Evolutionary conservation across 1,140 invertebrate genomes (phyloP), one percentile per base, ranked within the genome.

Genomic region (Caerostris extrusa): DNA sequence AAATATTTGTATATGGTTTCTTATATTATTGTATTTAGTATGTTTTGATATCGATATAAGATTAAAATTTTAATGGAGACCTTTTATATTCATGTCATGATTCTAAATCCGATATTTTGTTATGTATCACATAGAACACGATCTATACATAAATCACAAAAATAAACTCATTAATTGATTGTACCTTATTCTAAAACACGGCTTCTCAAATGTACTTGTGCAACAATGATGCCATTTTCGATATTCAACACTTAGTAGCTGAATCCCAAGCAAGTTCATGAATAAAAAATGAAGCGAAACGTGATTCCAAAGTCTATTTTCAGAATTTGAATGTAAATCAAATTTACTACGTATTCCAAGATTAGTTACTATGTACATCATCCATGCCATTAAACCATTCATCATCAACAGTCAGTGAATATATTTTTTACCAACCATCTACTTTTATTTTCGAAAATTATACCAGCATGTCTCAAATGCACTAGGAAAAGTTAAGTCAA

Each of bases 231-330:
- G 61, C 61, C 12, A 64, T 17, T 64, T 10, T 14, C 17, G 61
- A 17, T 64, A 14, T 64, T 64, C 10, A 14, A 64, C 12, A 17
- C 12, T 69, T 7, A 69, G 19, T 69, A n/a, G 7, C n/a, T 19
- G 67, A 69, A 69, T 7, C 67, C 12, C 64, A 67, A 69, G 7
- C n/a, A 69, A 17, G 7, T 69, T 19, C n/a, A 69, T 69, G 67
- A 69, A 69, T 69, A 69, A 69, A 69, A 69, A 69, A 69, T 69
- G 67, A 69, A 69, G 67, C 67, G 19, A 3, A 69, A 69, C 67
- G 17, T 69, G 67, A 64, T 64, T 34, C 34, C 12, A 64, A 64
- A 69, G 67, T 69, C 67, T 5, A 69, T 69, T 69, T 5, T 19
- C 7, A n/a, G n/a, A 17, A 7, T 5, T 69, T 7, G 17, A n/a